These are phyloP conservation scores for Coluber constrictor DNA, from an alignment of 2,797 vertebrate species.

Conservation along the genomic window DNA sequence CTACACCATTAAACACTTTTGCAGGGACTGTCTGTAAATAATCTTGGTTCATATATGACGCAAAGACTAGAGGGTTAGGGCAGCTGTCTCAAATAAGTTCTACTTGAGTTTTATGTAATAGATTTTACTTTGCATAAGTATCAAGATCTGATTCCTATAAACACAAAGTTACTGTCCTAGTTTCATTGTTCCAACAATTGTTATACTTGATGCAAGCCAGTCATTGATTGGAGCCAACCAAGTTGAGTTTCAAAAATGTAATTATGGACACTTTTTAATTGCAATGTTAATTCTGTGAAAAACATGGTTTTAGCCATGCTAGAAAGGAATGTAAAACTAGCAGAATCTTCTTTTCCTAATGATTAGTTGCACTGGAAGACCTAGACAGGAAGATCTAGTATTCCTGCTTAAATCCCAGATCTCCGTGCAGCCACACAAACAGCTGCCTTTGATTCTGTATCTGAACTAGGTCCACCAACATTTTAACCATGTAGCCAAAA, in stretches of 20 bases:
- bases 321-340: neutral
- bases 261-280: neutral
- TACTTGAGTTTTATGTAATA: neutral
- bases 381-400: neutral
- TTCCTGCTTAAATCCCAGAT: neutral
- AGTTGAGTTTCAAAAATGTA: neutral
- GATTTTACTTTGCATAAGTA: neutral
- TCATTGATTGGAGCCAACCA: neutral
- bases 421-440: neutral
- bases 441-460: neutral
- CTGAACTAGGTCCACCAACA: neutral
- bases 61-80: neutral
- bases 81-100: neutral
- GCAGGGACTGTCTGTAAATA: neutral
- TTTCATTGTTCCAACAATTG: neutral
- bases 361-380: neutral
- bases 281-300: neutral
- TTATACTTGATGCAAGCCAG: neutral
- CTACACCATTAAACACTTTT: neutral
- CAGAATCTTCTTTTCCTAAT: neutral
- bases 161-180: neutral
- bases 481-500: neutral
- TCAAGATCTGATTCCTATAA: neutral
- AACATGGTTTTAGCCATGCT: neutral
- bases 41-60: neutral